A percentile compares a stretch with the other conserved stretches of the same genome.
These are phyloP conservation scores for Pseudachorutes palmiensis DNA, from an alignment of 1,140 invertebrate species.

Conservation along the genomic window DNA sequence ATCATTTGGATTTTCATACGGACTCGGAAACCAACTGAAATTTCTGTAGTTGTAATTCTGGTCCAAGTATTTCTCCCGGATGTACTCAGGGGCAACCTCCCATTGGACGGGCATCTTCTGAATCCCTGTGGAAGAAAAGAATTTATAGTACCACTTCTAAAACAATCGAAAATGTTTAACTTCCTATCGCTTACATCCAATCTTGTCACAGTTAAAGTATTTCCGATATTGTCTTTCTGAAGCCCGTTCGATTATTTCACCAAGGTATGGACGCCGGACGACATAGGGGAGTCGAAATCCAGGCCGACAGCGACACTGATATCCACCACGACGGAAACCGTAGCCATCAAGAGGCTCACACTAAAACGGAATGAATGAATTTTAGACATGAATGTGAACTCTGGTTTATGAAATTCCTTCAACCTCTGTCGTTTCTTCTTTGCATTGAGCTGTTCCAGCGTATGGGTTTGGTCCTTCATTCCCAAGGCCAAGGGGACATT, in stretches of 20 bases:
- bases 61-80: slow-evolving; percentile 65
- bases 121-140: slow-evolving; percentile 53
- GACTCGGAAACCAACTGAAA: slow-evolving; percentile 40
- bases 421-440: slow-evolving; percentile 86
- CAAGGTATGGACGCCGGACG: slow-evolving; percentile 79
- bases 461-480: slow-evolving; percentile 84
- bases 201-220: slow-evolving; percentile 81
- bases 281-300: slow-evolving; percentile 77
- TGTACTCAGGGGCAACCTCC: slow-evolving; percentile 57
- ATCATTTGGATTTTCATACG: slow-evolving; percentile 1
- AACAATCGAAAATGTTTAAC: slow-evolving; percentile 21
- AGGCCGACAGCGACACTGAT: slow-evolving; percentile 83
- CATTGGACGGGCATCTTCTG: slow-evolving; percentile 71
- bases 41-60: slow-evolving; percentile 63
- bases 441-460: slow-evolving; percentile 82
- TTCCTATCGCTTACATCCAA: too few species aligned
- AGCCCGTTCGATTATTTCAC: slow-evolving; percentile 86
- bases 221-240: slow-evolving; percentile 84
- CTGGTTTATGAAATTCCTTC: slow-evolving; percentile 23
- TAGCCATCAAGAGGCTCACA: slow-evolving; percentile 94
- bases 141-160: slow-evolving; percentile 15
- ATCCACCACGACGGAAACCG: slow-evolving; percentile 89
- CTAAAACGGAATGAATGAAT: slow-evolving; percentile 43
- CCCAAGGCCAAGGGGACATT: slow-evolving; percentile 78
- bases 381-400: slow-evolving; percentile 8